These are phyloP conservation scores for Gnathonemus echidnorhynchus DNA, from an alignment of 2,113 vertebrate species.

Conservation along the genomic window DNA sequence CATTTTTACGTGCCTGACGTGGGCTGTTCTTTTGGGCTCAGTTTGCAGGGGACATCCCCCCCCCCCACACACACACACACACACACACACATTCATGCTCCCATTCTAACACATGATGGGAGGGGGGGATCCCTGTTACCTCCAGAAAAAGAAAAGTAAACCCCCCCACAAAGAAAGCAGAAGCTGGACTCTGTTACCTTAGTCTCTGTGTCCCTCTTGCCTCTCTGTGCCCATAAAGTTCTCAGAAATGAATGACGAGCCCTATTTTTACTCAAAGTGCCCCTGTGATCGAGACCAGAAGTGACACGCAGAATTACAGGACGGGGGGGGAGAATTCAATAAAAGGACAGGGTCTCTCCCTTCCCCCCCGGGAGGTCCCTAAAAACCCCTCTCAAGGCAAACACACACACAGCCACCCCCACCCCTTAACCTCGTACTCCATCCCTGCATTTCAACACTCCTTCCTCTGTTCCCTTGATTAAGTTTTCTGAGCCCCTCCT, in stretches of 20 bases:
- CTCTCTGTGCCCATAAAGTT: background rate
- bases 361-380: slow-evolving; percentile 11
- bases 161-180: background rate
- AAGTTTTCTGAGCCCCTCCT: slow-evolving; percentile 44
- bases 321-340: background rate
- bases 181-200: background rate
- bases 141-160: background rate
- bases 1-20: background rate
- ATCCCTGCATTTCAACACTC: slow-evolving; percentile 5
- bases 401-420: slow-evolving; percentile 38
- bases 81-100: slow-evolving; percentile 32
- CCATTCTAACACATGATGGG: background rate
- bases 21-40: background rate
- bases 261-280: background rate
- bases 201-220: background rate
- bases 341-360: slow-evolving; percentile 3
- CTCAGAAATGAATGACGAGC: background rate
- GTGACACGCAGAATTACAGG: slow-evolving; percentile 15
- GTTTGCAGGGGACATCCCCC: background rate
- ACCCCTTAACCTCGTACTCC: slow-evolving; percentile 31
- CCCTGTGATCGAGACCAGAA: slow-evolving; percentile 13
- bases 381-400: background rate
- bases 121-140: background rate
- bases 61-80: background rate
- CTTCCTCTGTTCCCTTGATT: slow-evolving; percentile 40